Percentiles rank a stretch among this genome's conserved stretches.
These are phyloP conservation scores for Ectemnius lituratus DNA, from an alignment of 2,888 invertebrate genomes.

Conservation along the genomic window DNA sequence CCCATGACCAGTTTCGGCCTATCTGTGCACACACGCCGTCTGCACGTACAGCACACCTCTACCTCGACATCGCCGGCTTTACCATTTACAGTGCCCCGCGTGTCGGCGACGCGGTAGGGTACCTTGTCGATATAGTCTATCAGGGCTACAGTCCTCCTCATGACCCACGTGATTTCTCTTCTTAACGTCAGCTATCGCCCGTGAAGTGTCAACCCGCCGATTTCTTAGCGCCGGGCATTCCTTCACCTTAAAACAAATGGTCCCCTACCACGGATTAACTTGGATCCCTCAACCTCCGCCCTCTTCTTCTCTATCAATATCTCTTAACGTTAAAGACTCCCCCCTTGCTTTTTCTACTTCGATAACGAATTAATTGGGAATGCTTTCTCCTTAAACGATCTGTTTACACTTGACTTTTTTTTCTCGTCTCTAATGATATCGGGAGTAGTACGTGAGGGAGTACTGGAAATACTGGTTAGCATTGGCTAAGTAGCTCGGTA, in stretches of 20 bases:
- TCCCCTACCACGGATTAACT: slow-evolving; percentile 53
- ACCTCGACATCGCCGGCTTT: slow-evolving; percentile 49
- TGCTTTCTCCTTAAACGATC: neutral
- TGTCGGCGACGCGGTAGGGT: slow-evolving; percentile 63
- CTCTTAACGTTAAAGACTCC: neutral
- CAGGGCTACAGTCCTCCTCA: slow-evolving; percentile 43
- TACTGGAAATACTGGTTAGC: slow-evolving; percentile 23
- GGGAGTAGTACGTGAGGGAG: neutral
- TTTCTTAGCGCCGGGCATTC: slow-evolving; percentile 53
- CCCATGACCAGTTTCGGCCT: slow-evolving; percentile 69
- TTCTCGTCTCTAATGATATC: neutral
- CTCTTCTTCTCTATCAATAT: slow-evolving; percentile 7
- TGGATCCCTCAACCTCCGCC: slow-evolving; percentile 12
- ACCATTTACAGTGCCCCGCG: slow-evolving; percentile 63
- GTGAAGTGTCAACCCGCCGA: slow-evolving; percentile 55
- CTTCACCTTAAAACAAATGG: slow-evolving; percentile 52
- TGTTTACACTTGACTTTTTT: neutral
- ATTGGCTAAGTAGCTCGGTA: slow-evolving; percentile 21
- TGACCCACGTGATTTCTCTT: slow-evolving; percentile 60
- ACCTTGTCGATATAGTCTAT: slow-evolving; percentile 63
- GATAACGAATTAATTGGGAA: neutral
- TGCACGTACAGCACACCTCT: slow-evolving; percentile 18
- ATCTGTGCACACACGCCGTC: slow-evolving; percentile 49
- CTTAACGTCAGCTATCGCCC: slow-evolving; percentile 54
- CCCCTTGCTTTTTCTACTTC: neutral